phyloP scores from a whole-genome alignment of 2,888 invertebrate genomes.

The Oscheius sp. region DNA sequence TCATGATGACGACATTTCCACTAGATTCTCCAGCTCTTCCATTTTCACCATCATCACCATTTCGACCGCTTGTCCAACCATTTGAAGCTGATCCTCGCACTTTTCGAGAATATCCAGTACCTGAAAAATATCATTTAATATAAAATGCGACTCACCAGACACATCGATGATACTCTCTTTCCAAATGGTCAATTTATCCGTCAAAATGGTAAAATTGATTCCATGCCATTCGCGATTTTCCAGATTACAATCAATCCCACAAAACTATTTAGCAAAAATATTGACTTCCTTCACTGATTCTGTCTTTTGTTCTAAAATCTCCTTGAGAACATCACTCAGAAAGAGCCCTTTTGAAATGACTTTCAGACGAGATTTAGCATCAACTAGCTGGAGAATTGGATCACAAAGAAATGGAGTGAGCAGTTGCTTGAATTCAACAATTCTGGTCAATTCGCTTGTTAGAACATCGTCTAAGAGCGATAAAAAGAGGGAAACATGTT shows the following conservation, averaged over 20 bases:
- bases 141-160: not conserved
- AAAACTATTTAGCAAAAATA: constrained; percentile 6
- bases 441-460: not conserved
- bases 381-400: not conserved
- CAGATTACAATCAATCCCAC: constrained; percentile 15
- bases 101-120: not conserved
- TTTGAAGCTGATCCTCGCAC: not conserved
- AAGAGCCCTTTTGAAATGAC: not conserved
- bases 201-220: constrained; percentile 10
- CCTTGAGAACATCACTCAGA: not conserved
- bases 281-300: constrained; percentile 12
- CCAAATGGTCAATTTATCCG: constrained; percentile 11
- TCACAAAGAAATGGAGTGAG: not conserved
- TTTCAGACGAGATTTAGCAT: not conserved
- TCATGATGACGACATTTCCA: constrained; percentile 15
- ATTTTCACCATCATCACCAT: constrained; percentile 19
- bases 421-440: not conserved
- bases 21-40: constrained; percentile 13
- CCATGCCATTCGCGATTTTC: constrained; percentile 8
- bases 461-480: constrained; percentile 9
- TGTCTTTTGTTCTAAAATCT: not conserved
- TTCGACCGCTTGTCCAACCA: not conserved
- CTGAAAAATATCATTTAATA: not conserved
- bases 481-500: constrained; percentile 2
- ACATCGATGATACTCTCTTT: constrained; percentile 13